These are phyloP conservation scores for Daktulosphaira vitifoliae DNA, from an alignment of 1,140 invertebrate species.

Conservation along the genomic window DNA sequence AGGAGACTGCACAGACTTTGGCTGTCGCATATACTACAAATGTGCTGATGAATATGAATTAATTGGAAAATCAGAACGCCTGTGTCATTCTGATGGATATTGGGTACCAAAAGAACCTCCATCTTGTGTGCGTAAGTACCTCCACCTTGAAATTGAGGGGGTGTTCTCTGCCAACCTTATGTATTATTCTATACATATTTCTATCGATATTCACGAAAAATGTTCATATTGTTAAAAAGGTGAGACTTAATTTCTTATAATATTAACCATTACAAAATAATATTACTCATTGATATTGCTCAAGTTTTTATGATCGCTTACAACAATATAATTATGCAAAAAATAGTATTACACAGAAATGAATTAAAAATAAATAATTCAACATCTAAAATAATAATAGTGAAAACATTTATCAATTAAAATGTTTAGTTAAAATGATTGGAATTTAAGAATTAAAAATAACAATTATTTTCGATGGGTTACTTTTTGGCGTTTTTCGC, in stretches of 20 bases:
- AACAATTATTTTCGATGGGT: neutral
- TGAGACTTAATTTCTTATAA: too few species aligned
- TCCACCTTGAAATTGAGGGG: neutral
- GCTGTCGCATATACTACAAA: constrained; percentile 81
- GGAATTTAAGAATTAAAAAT: neutral
- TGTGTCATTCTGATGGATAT: constrained; percentile 75
- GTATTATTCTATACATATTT: too few species aligned
- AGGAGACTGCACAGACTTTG: constrained; percentile 84
- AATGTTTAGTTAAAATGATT: neutral
- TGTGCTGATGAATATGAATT: constrained; percentile 89
- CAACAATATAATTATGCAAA: too few species aligned
- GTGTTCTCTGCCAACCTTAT: neutral
- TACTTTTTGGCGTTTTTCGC: constrained; percentile 38
- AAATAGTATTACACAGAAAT: too few species aligned
- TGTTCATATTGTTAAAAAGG: too few species aligned
- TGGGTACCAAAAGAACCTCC: constrained; percentile 85
- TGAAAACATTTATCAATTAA: neutral
- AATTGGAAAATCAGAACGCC: constrained; percentile 68
- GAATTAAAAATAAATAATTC: too few species aligned
- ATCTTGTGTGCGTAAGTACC: constrained; percentile 67
- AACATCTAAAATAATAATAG: too few species aligned
- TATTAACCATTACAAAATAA: too few species aligned
- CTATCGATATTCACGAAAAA: too few species aligned
- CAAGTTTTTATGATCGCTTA: too few species aligned
- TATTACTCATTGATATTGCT: too few species aligned